Evolutionary conservation across 2,797 vertebrate species (phyloP).

Genomic region (Crax fasciolata): DNA sequence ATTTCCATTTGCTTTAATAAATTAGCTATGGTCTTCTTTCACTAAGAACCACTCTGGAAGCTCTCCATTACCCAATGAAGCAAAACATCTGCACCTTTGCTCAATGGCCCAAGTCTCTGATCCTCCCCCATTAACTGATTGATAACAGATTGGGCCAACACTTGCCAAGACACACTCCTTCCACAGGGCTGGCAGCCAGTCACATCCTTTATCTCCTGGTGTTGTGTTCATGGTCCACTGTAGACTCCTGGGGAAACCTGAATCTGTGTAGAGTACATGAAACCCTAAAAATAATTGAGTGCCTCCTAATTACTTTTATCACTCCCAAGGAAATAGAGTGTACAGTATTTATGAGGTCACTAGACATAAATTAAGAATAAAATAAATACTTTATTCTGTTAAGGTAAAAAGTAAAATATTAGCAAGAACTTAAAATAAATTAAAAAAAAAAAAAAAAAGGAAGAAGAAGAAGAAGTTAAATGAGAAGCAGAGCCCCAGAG

Average conservation of each 20-base stretch:
- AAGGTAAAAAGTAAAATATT: background rate
- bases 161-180: background rate
- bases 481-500: background rate
- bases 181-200: background rate
- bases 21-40: background rate
- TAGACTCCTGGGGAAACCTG: background rate
- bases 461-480: background rate
- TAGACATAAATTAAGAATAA: background rate
- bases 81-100: background rate
- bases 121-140: background rate
- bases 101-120: background rate
- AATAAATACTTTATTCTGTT: background rate
- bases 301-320: background rate
- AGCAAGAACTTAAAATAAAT: background rate
- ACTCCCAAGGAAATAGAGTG: background rate
- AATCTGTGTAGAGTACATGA: background rate
- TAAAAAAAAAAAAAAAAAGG: too few species aligned
- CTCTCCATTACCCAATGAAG: background rate
- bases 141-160: background rate
- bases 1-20: slow-evolving; percentile 37
- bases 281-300: background rate
- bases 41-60: background rate
- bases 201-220: background rate
- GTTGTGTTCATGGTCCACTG: fast-evolving
- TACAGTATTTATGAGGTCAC: background rate